Percentiles rank a stretch among this genome's conserved stretches.
Evolutionary conservation across 2,113 vertebrate species (phyloP).

Genomic region (Lepus americanus): DNA sequence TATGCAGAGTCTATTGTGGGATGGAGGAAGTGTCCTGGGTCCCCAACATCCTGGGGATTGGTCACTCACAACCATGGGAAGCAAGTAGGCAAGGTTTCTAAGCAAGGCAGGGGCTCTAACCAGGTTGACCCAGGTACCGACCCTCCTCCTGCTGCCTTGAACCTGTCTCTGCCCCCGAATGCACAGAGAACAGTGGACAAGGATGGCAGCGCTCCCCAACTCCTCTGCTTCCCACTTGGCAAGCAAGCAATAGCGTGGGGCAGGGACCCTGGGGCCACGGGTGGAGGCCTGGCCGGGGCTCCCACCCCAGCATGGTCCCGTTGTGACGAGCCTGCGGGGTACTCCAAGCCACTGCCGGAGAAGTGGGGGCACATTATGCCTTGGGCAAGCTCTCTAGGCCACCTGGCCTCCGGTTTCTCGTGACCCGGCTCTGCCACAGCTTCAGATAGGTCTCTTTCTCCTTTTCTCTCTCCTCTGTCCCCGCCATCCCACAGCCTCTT

Average conservation of each 20-base stretch:
- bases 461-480: neutral
- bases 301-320: neutral
- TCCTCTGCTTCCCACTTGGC: neutral
- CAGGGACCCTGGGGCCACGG: neutral
- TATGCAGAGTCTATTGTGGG: neutral
- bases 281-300: neutral
- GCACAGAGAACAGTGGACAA: neutral
- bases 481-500: neutral
- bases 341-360: neutral
- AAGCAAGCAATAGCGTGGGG: neutral
- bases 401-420: neutral
- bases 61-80: neutral
- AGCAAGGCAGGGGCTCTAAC: neutral
- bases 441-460: neutral
- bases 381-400: neutral
- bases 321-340: neutral
- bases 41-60: neutral
- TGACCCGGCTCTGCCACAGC: neutral
- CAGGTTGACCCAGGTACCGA: neutral
- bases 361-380: neutral
- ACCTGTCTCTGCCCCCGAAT: neutral
- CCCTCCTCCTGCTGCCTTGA: neutral
- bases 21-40: neutral
- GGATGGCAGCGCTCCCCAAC: neutral
- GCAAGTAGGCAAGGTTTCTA: neutral